phyloP scores from a whole-genome alignment of 2,888 invertebrate species.

The Pollenia amentaria region DNA sequence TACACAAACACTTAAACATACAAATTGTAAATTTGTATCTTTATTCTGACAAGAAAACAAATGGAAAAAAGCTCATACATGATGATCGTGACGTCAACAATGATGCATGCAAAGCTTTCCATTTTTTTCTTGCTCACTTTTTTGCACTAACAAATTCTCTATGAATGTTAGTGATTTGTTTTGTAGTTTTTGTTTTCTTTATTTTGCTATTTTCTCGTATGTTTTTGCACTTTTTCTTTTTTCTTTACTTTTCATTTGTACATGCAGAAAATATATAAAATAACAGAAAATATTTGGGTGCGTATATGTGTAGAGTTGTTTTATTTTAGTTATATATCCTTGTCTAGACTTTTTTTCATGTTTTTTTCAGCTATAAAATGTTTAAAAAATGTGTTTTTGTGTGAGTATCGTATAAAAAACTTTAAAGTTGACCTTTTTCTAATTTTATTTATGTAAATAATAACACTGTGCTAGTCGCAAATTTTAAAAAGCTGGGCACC shows the following conservation, averaged over 20 bases:
- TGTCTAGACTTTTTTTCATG: not conserved
- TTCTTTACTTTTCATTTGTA: not conserved
- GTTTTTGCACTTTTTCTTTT: not conserved
- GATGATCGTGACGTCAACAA: constrained; percentile 49
- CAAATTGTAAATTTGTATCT: not conserved
- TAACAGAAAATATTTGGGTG: not conserved
- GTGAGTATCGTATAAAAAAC: not conserved
- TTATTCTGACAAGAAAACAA: too few species aligned
- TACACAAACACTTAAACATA: not conserved
- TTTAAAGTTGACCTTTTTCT: constrained; percentile 1
- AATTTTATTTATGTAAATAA: constrained; percentile 23
- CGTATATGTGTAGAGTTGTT: not conserved
- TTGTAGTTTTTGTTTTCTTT: not conserved
- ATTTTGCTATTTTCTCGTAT: not conserved
- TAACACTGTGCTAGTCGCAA: not conserved
- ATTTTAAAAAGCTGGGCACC: too few species aligned
- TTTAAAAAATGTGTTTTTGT: not conserved
- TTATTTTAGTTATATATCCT: constrained; percentile 20
- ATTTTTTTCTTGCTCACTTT: constrained; percentile 6
- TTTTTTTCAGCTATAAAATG: not conserved
- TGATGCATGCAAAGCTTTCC: constrained; percentile 45
- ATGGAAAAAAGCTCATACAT: constrained; percentile 6
- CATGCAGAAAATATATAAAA: not conserved
- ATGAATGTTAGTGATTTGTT: constrained; percentile 44
- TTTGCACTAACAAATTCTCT: constrained; percentile 40